Evolutionary conservation across 2,888 invertebrate genomes (phyloP).

Genomic region (Germaria angustata): DNA sequence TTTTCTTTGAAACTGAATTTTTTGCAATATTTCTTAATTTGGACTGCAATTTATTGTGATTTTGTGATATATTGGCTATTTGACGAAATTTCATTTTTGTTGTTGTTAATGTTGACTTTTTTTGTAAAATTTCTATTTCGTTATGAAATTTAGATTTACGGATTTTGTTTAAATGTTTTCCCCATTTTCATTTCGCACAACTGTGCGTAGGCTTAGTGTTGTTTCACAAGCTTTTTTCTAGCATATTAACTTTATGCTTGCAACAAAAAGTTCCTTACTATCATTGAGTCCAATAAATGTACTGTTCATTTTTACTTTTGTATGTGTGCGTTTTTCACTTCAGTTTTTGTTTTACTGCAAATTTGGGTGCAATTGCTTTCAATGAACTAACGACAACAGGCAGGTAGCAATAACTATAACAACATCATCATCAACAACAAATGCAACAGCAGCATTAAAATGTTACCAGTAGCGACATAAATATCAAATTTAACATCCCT

Average conservation of each 20-base stretch:
- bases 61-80: too few species aligned
- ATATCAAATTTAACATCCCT: slow-evolving; percentile 39
- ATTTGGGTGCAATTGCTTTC: slow-evolving; percentile 44
- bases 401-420: slow-evolving; percentile 31
- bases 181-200: slow-evolving; percentile 19
- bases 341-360: slow-evolving; percentile 14
- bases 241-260: neutral
- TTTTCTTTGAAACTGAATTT: too few species aligned
- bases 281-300: slow-evolving; percentile 42
- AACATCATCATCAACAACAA: slow-evolving; percentile 42
- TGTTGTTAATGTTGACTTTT: too few species aligned
- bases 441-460: slow-evolving; percentile 13
- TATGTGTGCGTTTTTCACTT: neutral
- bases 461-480: slow-evolving; percentile 9
- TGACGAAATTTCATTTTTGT: too few species aligned
- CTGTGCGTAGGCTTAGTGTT: slow-evolving; percentile 52
- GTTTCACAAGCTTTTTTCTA: slow-evolving; percentile 14
- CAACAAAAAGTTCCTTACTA: slow-evolving; percentile 27
- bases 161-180: too few species aligned
- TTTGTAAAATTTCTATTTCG: too few species aligned
- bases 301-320: slow-evolving; percentile 29
- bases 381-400: slow-evolving; percentile 32
- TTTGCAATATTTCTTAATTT: too few species aligned
- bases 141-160: too few species aligned
- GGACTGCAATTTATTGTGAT: too few species aligned